Conservation (phyloP, 2,113 vertebrate genomes). For the Epinephelus fuscoguttatus region DNA sequence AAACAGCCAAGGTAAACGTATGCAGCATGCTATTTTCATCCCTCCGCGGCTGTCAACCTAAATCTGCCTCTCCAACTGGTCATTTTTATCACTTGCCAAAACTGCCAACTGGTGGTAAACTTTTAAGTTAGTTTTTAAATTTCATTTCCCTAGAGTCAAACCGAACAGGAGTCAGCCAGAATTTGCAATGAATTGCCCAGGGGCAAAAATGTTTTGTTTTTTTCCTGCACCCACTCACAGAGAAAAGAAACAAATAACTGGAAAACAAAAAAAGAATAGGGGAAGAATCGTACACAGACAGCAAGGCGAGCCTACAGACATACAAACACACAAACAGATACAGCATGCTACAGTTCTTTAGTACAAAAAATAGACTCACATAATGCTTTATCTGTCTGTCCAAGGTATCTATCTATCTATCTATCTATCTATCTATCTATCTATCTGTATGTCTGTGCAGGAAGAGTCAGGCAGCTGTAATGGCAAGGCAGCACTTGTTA, state of each 20-base stretch:
- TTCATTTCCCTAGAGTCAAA: conserved; percentile 74
- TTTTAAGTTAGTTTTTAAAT: conserved; percentile 82
- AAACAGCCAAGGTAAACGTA: conserved; percentile 80
- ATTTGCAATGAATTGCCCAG: conserved; percentile 80
- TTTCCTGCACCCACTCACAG: conserved; percentile 31
- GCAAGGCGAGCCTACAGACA: conserved; percentile 33
- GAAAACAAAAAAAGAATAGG: conserved; percentile 26
- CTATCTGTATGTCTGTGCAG: conserved; percentile 46
- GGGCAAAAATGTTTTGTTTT: conserved; percentile 78
- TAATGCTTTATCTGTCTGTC: conserved; percentile 12
- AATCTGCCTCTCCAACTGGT: conserved; percentile 77
- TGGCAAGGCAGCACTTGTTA: conserved; percentile 83
- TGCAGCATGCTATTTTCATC: conserved; percentile 76
- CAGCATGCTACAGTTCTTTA: conserved; percentile 1
- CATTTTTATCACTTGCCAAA: conserved; percentile 85
- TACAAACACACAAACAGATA: conserved; percentile 16
- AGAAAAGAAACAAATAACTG: conserved; percentile 69
- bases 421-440: conserved; percentile 47
- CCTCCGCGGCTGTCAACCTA: conserved; percentile 73
- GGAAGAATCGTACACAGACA: conserved; percentile 40
- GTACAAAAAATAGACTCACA: background rate
- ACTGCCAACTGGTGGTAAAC: conserved; percentile 81
- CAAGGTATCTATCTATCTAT: conserved; percentile 43
- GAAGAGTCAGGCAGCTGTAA: conserved; percentile 57
- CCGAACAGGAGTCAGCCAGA: conserved; percentile 75